Evolutionary conservation across 2,888 invertebrate genomes (phyloP), one percentile per base, ranked within the genome.

Genomic region (Erebia epiphron): DNA sequence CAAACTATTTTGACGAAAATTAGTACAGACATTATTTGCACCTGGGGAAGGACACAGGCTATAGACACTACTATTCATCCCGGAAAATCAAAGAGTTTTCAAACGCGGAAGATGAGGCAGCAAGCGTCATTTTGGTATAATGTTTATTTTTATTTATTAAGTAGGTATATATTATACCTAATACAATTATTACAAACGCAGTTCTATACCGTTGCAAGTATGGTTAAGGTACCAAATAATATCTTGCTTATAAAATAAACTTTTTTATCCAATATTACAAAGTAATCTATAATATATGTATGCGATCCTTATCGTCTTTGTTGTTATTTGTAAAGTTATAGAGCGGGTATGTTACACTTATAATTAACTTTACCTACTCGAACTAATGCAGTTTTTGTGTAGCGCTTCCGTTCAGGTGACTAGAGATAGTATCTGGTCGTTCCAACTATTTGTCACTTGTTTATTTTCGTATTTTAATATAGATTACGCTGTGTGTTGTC

Each of bases 381-480:
- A 82, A 80, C 86, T 92, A 92, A 92, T 92, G 92, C 86, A 81
- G 89, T 91, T 92, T 92, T 90, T 91, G 88, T 92, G 92, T 91
- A 79, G 75, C 78, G 77, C 90, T 92, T 92, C 92, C 92, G 90
- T 86, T 87, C 92, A 92, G 92, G 92, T 92, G 92, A 89, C 86
- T 83, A 82, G 75, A 77, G 91, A 91, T 92, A 83, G 79, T 82
- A 89, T 89, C 89, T 81, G 78, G 76, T 77, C 77, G 78, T 80
- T 80, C 68, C 66, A 75, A 86, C 87, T 81, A 81, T 88, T 89
- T 87, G 85, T 86, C 85, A 88, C 88, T 86, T 62, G 61, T 68
- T 75, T 69, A 75, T 73, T 69, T 71, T 69, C 60, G 43, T 57
- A 54, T 50, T 63, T 54, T 57, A 54, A 43, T 60, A 58, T 60